A percentile compares a stretch with the other conserved stretches of the same genome.
Evolutionary conservation across 2,113 vertebrate genomes (phyloP).

Genomic region (Spea bombifrons): DNA sequence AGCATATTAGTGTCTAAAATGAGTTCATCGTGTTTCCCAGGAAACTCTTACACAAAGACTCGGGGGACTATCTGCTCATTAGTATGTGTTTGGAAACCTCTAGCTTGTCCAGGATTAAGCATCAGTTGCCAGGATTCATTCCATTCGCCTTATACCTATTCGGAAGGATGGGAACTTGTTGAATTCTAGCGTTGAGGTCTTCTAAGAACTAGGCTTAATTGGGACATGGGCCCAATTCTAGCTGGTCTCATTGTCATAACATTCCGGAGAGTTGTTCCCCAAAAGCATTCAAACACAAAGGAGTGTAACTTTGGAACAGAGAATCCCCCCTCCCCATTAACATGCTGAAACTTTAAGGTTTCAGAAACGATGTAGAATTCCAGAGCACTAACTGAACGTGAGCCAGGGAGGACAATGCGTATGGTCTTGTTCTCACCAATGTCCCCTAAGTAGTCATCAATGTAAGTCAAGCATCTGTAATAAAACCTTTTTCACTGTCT

Average conservation of each 20-base stretch:
- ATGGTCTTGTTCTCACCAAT: neutral
- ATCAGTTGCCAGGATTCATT: conserved; percentile 22
- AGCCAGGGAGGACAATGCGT: conserved; percentile 9
- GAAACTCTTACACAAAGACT: conserved; percentile 21
- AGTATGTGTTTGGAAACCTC: conserved; percentile 28
- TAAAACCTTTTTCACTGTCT: conserved; percentile 27
- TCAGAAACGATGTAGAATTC: conserved; percentile 6
- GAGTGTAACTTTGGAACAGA: conserved; percentile 14
- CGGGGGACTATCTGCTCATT: conserved; percentile 27
- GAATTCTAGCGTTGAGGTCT: conserved; percentile 5
- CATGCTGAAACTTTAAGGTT: conserved; percentile 35
- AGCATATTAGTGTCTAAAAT: conserved; percentile 10
- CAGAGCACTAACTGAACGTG: conserved; percentile 1
- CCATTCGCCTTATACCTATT: conserved; percentile 37
- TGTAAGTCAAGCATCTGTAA: conserved; percentile 25
- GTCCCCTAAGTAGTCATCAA: neutral
- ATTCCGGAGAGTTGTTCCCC: conserved; percentile 48
- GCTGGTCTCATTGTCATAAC: conserved; percentile 29
- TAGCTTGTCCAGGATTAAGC: conserved; percentile 1
- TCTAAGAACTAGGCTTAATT: conserved; percentile 46
- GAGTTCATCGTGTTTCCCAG: conserved; percentile 3
- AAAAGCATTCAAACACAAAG: conserved; percentile 43
- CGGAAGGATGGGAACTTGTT: conserved; percentile 27
- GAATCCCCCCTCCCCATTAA: conserved; percentile 44
- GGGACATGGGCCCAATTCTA: conserved; percentile 28